These are phyloP conservation scores for Hirtodrosophila trivittata DNA, from an alignment of 2,888 invertebrate species.

Conservation along the genomic window DNA sequence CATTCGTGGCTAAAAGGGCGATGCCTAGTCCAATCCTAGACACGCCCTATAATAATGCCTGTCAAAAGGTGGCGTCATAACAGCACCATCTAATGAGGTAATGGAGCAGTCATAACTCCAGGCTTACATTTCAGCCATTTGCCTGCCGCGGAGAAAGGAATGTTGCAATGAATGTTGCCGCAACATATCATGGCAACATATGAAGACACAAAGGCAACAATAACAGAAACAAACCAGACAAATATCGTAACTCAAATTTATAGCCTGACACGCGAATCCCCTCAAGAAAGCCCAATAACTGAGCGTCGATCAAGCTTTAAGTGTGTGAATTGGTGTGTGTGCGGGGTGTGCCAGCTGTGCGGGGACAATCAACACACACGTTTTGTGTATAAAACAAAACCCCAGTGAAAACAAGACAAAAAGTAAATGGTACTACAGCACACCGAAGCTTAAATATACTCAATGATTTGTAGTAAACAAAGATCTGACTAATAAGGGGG, in stretches of 20 bases:
- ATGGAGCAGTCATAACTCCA: constrained; percentile 49
- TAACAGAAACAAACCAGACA: constrained; percentile 22
- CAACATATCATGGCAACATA: constrained; percentile 53
- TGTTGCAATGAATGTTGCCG: constrained; percentile 45
- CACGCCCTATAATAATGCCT: constrained; percentile 35
- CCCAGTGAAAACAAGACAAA: constrained; percentile 28
- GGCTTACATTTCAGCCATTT: constrained; percentile 39
- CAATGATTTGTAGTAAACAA: background rate
- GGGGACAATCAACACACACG: constrained; percentile 21
- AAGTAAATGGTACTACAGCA: background rate
- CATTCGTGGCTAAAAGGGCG: constrained; percentile 12
- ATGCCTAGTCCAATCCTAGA: constrained; percentile 24
- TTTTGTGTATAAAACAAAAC: constrained; percentile 47
- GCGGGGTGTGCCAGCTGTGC: background rate
- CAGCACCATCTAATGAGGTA: constrained; percentile 41
- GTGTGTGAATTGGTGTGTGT: background rate
- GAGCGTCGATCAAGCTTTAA: constrained; percentile 55
- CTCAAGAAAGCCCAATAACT: constrained; percentile 35
- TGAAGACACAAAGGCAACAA: constrained; percentile 2
- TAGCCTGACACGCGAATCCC: constrained; percentile 51
- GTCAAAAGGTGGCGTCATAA: constrained; percentile 49
- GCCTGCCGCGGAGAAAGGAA: constrained; percentile 31
- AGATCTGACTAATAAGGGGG: too few relatives aligned
- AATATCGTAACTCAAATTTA: constrained; percentile 55
- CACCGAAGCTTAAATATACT: constrained; percentile 18